Evolutionary conservation across 2,888 invertebrate species (phyloP), one percentile per base, ranked within the genome.

Genomic region (Ptychoptera albimana): DNA sequence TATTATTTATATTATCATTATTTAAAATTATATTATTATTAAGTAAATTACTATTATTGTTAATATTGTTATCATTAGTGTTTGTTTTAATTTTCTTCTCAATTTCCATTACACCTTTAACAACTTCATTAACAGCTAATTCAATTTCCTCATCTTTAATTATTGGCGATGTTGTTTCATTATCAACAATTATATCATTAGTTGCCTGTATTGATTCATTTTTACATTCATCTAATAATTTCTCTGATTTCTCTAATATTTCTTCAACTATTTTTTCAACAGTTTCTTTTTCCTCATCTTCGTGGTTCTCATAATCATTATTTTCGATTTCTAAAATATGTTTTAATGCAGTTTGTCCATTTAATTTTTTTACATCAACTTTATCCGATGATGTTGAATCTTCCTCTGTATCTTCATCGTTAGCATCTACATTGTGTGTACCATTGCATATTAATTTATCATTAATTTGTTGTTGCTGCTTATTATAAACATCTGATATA

Each of bases 101-200:
- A 45, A 52, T 52, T 45, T 68, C 67, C n/a, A 60, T 59, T 11
- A 67, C 66, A 46, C 64, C 65, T 54, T 66, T 66, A n/a, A 69
- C 69, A 46, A 70, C 69, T 55, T 72, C 70, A 48, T 66, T 68
- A 38, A 69, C 65, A 9, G 70, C 70, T 54, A 70, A 61, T 50
- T 68, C 67, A 42, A 71, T 66, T 57, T 71, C 72, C 52, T 71
- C 70, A 47, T 72, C 71, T 51, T 70, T 68, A 2, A 71, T 61
- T 9, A 70, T 67, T 1, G 69, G 65, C 1, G 70, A 67, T 30
- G 53, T 50, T 39, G 45, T 46, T 41, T 52, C 51, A 1, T 60
- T 46, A 32, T 44, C 46, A 1, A 46, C 12, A 15, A 46, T 44
- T 10, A 47, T 45, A 15, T 60, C 60, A 44, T 64, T 61, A 2